These are phyloP conservation scores for Lysiphlebus fabarum DNA, from an alignment of 1,140 invertebrate species.

Conservation along the genomic window DNA sequence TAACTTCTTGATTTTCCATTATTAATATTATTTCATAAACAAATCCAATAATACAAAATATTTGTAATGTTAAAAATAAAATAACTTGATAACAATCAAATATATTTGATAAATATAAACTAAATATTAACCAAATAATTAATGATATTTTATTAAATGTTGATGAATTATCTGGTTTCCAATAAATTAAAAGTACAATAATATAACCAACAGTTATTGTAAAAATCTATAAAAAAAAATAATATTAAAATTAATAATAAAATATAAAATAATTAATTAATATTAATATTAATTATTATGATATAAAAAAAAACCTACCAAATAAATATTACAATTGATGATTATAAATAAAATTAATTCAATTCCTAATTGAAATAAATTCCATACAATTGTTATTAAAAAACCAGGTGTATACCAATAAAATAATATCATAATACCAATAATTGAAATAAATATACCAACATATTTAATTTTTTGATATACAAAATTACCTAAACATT, in stretches of 20 bases:
- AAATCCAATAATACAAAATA: conserved; percentile 57
- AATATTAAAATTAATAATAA: conserved; percentile 1
- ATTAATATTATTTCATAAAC: conserved; percentile 56
- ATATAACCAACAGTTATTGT: conserved; percentile 54
- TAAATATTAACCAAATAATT: conserved; percentile 62
- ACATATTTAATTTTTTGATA: conserved; percentile 62
- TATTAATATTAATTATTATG: conserved; percentile 10
- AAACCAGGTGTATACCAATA: conserved; percentile 59
- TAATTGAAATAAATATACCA: conserved; percentile 35
- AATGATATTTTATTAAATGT: conserved; percentile 60
- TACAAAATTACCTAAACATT: conserved; percentile 65
- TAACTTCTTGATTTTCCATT: conserved; percentile 44
- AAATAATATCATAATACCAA: conserved; percentile 40
- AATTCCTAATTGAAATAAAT: conserved; percentile 45
- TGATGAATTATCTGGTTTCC: conserved; percentile 59
- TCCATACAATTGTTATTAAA: conserved; percentile 53
- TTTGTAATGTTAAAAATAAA: conserved; percentile 58
- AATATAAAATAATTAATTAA: too few species aligned
- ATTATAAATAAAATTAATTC: conserved; percentile 50
- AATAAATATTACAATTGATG: conserved; percentile 50
- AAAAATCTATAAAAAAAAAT: conserved; percentile 51
- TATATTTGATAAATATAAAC: conserved; percentile 60
- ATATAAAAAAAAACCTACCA: conserved; percentile 34
- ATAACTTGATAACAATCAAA: conserved; percentile 60
- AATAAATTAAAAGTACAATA: conserved; percentile 56